Evolutionary conservation across 2,113 vertebrate species (phyloP).

Genomic region (Carollia perspicillata): DNA sequence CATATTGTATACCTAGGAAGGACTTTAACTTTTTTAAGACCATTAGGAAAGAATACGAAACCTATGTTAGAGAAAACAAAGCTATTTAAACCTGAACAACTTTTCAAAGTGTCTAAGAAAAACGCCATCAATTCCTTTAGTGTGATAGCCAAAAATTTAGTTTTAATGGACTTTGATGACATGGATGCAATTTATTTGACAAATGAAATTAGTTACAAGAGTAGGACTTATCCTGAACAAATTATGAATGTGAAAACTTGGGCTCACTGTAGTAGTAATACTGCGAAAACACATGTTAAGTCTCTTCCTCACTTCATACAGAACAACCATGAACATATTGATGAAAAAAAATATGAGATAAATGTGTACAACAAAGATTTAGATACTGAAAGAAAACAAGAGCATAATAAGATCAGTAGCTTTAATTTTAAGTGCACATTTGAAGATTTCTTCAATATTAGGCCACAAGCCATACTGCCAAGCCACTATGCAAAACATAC

Average conservation of each 20-base stretch:
- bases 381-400: conserved; percentile 1
- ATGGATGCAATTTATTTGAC: conserved; percentile 62
- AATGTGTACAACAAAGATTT: not conserved
- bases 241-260: not conserved
- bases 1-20: not conserved
- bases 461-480: not conserved
- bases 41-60: conserved; percentile 1
- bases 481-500: not conserved
- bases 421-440: conserved; percentile 49
- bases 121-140: not conserved
- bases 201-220: conserved; percentile 58
- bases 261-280: not conserved
- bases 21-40: not conserved
- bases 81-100: not conserved
- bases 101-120: conserved; percentile 19
- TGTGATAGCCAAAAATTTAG: conserved; percentile 50
- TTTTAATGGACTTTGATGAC: conserved; percentile 67
- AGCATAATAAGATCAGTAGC: not conserved
- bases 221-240: conserved; percentile 26
- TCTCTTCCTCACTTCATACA: conserved; percentile 9
- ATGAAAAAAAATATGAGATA: not conserved
- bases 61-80: conserved; percentile 53
- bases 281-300: not conserved
- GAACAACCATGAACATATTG: not conserved
- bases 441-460: conserved; percentile 30